Evolutionary conservation across 2,888 invertebrate genomes (phyloP).

Genomic region (Apotomis capreana): DNA sequence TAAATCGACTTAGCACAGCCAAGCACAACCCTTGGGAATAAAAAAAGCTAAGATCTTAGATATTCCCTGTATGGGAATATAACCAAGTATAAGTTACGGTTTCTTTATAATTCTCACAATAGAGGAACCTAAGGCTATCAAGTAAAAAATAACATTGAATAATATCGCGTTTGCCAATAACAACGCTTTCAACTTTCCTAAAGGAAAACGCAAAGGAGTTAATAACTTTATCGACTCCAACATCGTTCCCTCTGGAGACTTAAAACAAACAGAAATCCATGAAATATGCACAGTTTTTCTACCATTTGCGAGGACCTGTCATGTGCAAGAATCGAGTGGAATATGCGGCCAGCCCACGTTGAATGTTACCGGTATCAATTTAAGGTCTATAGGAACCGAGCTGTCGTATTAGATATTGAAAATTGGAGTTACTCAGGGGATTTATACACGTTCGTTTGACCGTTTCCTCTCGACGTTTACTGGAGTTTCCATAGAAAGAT

Average conservation of each 20-base stretch:
- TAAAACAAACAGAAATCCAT: constrained; percentile 26
- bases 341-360: not conserved
- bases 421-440: constrained; percentile 31
- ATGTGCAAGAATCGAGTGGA: constrained; percentile 24
- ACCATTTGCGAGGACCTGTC: constrained; percentile 37
- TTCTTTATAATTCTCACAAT: not conserved
- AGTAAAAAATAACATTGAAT: not conserved
- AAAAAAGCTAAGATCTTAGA: too few relatives aligned
- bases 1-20: too few relatives aligned
- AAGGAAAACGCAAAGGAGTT: constrained; percentile 28
- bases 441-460: constrained; percentile 22
- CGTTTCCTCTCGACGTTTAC: constrained; percentile 26
- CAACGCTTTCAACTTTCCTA: not conserved
- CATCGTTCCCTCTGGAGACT: constrained; percentile 5
- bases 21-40: too few relatives aligned
- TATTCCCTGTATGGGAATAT: too few relatives aligned
- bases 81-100: too few relatives aligned
- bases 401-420: constrained; percentile 34
- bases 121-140: not conserved
- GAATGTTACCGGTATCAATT: not conserved
- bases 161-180: not conserved
- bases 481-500: constrained; percentile 2
- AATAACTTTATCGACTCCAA: constrained; percentile 36
- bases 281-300: constrained; percentile 40
- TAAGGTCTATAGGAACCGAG: constrained; percentile 5